Percentiles rank a stretch among this genome's conserved stretches.
These are phyloP conservation scores for Gallinago media DNA, from an alignment of 2,113 vertebrate species.

Conservation along the genomic window DNA sequence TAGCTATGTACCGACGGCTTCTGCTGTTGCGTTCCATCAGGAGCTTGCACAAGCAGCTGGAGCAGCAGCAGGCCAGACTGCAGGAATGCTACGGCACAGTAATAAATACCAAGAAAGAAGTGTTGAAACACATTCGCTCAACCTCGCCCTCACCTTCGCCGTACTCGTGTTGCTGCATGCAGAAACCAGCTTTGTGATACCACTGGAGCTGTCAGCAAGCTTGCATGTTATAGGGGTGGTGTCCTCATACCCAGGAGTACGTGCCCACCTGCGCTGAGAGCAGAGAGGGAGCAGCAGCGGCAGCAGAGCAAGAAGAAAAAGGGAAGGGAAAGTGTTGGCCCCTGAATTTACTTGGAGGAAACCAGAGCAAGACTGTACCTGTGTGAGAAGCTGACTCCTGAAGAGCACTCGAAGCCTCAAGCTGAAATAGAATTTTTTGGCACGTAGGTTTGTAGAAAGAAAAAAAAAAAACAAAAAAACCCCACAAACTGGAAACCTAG, in stretches of 20 bases:
- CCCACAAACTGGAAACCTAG: neutral
- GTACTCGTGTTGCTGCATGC: conserved; percentile 3
- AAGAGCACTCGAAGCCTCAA: neutral
- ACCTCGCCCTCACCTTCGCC: neutral
- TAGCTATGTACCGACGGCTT: conserved; percentile 36
- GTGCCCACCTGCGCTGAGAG: accelerated
- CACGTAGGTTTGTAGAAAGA: neutral
- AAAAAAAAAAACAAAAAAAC: neutral
- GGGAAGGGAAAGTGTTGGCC: neutral
- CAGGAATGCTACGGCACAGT: neutral
- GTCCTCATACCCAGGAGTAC: neutral
- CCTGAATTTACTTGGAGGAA: neutral
- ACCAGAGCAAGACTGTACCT: neutral
- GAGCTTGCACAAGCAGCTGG: conserved; percentile 54
- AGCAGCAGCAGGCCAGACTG: conserved; percentile 43
- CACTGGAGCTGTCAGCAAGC: neutral
- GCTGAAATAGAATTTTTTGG: neutral
- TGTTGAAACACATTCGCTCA: conserved; percentile 32
- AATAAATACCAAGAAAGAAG: conserved; percentile 52
- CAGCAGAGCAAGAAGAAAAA: neutral
- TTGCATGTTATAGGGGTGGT: neutral
- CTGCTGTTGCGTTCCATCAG: conserved; percentile 45
- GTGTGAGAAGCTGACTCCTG: neutral
- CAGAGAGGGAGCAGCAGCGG: neutral
- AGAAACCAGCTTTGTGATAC: neutral